Conservation (phyloP, 2,888 invertebrate species). For the Athripsodes cinereus region DNA sequence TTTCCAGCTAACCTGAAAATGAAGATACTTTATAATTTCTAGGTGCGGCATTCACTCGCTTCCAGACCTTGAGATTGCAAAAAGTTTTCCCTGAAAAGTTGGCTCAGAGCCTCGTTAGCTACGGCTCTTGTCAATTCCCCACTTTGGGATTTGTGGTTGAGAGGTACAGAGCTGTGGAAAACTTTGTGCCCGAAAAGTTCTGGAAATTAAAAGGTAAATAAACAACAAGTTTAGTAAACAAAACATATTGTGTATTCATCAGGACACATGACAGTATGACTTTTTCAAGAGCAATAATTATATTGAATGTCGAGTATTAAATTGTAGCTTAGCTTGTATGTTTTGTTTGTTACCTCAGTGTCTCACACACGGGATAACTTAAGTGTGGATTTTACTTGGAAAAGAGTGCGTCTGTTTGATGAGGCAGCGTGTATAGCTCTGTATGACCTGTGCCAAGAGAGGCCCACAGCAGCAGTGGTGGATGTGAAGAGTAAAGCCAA, state of each 20-base stretch:
- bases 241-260: too few species aligned
- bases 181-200: slow-evolving; percentile 88
- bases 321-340: background rate
- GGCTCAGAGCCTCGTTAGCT: slow-evolving; percentile 81
- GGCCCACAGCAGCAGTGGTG: slow-evolving; percentile 66
- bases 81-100: slow-evolving; percentile 70
- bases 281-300: too few species aligned
- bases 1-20: too few species aligned
- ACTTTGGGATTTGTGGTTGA: slow-evolving; percentile 99
- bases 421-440: slow-evolving; percentile 74
- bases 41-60: slow-evolving; percentile 96
- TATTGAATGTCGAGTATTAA: too few species aligned
- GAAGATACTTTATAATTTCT: too few species aligned
- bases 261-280: too few species aligned
- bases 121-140: slow-evolving; percentile 98
- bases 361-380: slow-evolving; percentile 68
- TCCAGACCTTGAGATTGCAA: slow-evolving; percentile 88
- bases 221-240: too few species aligned
- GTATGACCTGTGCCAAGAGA: slow-evolving; percentile 72
- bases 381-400: slow-evolving; percentile 84
- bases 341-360: slow-evolving; percentile 48
- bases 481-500: slow-evolving; percentile 81
- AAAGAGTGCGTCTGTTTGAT: slow-evolving; percentile 81
- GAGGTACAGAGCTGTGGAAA: slow-evolving; percentile 84
- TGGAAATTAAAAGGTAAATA: slow-evolving; percentile 87